Percentiles rank a stretch among this genome's conserved stretches.
These are phyloP conservation scores for Varanus salvator DNA, from an alignment of 2,113 vertebrate species.

Conservation along the genomic window DNA sequence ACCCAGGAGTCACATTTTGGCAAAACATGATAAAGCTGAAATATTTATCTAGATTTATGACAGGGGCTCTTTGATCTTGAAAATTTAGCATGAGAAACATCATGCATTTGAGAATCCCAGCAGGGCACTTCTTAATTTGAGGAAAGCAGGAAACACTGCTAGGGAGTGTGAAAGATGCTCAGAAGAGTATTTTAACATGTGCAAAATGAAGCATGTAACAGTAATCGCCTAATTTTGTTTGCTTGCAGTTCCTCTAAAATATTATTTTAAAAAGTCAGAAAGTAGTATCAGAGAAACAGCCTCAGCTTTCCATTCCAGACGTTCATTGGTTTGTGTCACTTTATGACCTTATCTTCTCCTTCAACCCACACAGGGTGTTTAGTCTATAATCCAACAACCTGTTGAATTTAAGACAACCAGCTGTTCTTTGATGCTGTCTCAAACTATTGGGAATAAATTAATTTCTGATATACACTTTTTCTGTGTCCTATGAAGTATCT, in stretches of 20 bases:
- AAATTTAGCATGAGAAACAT: neutral
- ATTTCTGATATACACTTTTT: constrained; percentile 19
- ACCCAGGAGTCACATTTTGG: neutral
- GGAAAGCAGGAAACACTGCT: neutral
- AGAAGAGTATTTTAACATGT: neutral
- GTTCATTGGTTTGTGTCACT: neutral
- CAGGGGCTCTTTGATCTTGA: constrained; percentile 26
- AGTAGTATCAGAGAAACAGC: neutral
- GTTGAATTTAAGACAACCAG: constrained; percentile 26
- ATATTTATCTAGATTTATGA: constrained; percentile 20
- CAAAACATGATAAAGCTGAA: constrained; percentile 9
- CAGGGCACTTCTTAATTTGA: constrained; percentile 14
- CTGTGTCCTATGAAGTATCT: constrained; percentile 29
- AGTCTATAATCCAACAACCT: constrained; percentile 10
- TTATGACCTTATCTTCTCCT: neutral
- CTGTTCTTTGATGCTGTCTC: constrained; percentile 10
- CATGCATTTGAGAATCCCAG: constrained; percentile 24
- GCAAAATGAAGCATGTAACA: neutral
- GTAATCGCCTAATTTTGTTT: neutral
- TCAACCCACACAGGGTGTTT: neutral
- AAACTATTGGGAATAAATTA: constrained; percentile 1
- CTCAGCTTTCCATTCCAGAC: neutral
- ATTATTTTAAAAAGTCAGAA: neutral
- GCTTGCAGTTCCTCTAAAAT: neutral
- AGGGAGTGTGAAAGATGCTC: neutral